A percentile compares a stretch with the other conserved stretches of the same genome.
Evolutionary conservation across 2,113 vertebrate species (phyloP).

Genomic region (Prietella phreatophila): DNA sequence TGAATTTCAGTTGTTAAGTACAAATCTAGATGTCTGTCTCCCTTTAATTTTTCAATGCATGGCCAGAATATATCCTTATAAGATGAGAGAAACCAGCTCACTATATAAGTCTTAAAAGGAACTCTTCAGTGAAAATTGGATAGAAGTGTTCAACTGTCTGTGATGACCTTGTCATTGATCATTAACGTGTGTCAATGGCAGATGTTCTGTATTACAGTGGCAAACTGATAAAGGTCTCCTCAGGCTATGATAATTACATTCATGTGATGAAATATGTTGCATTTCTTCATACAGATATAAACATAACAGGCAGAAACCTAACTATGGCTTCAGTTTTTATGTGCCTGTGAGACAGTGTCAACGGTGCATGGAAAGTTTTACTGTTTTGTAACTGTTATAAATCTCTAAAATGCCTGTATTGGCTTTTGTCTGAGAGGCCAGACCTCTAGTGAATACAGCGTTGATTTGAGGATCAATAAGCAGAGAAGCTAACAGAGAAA

Average conservation of each 20-base stretch:
- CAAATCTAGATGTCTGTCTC: not conserved
- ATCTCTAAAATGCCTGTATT: conserved; percentile 43
- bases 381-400: conserved; percentile 33
- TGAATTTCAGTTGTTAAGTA: not conserved
- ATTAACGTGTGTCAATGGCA: conserved; percentile 24
- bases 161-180: conserved; percentile 33
- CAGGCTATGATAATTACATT: conserved; percentile 16
- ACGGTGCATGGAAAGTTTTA: conserved; percentile 32
- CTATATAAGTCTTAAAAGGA: not conserved
- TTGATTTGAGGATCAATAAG: conserved; percentile 43
- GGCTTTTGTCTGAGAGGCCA: conserved; percentile 31
- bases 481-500: conserved; percentile 41
- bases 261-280: not conserved
- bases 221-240: conserved; percentile 34
- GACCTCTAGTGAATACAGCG: conserved; percentile 37
- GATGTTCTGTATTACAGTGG: conserved; percentile 32
- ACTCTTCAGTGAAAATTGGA: not conserved
- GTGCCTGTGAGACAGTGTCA: conserved; percentile 26
- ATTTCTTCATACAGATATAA: conserved; percentile 26
- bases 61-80: not conserved
- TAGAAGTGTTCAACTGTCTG: not conserved
- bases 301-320: conserved; percentile 28
- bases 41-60: not conserved
- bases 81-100: not conserved
- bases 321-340: conserved; percentile 13